These are phyloP conservation scores for Coelopa frigida DNA, from an alignment of 1,140 invertebrate species.

Conservation along the genomic window DNA sequence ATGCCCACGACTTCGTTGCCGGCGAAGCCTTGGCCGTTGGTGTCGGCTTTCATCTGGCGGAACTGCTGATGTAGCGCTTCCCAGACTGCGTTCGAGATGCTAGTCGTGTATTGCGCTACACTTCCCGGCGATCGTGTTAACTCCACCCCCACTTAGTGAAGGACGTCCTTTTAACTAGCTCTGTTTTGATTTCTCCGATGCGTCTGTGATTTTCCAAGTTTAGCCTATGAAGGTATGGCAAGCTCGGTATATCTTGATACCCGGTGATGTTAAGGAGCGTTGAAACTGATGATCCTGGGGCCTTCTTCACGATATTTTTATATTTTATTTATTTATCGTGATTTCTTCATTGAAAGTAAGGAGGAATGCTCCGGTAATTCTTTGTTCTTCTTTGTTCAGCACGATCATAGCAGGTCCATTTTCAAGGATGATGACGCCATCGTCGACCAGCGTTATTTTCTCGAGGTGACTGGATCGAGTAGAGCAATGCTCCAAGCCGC, in stretches of 20 bases:
- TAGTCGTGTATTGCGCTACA: no score
- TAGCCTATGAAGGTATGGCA: conserved; percentile 14
- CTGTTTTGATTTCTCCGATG: background rate
- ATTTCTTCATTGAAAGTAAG: background rate
- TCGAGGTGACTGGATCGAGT: background rate
- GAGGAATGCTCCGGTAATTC: background rate
- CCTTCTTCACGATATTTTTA: background rate
- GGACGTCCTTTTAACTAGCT: conserved; percentile 2
- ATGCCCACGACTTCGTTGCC: no score
- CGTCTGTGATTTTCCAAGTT: conserved; percentile 9
- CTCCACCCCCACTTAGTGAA: conserved; percentile 6
- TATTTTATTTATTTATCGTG: background rate
- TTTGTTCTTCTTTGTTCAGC: no score
- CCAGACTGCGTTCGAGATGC: no score
- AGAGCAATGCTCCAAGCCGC: background rate
- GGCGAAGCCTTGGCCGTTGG: no score
- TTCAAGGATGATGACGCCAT: no score
- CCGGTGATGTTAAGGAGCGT: conserved; percentile 13
- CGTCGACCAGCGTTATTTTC: background rate
- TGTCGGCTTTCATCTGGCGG: no score
- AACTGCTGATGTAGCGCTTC: no score
- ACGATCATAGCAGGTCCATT: no score
- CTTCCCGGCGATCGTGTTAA: conserved; percentile 8
- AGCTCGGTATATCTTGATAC: conserved; percentile 12
- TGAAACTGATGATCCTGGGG: background rate